Base-by-base conservation (phyloP, 2,113 vertebrate genomes). In the Cyanocitta stelleri region DNA sequence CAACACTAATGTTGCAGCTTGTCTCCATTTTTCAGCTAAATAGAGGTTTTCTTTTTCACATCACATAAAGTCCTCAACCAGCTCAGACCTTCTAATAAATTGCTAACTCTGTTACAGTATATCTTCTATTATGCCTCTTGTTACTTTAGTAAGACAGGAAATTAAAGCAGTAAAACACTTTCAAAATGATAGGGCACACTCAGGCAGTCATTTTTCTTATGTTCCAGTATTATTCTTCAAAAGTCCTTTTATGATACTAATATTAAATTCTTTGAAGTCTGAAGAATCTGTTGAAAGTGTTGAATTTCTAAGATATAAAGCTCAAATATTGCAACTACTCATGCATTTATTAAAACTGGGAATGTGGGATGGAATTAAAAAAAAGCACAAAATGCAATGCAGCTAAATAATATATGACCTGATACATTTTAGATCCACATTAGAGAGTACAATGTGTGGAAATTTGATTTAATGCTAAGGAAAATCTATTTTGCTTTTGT, bases 161-260 rank as follows among this genome's bases (percentile, higher is more conserved):
- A 98, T 98, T 98, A 98, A 98, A 98, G 97, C 97, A 97, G 98
- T 98, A 98, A 98, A 98, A 98, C 97, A 98, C 96, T 97, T 97
- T 96, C 93, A 95, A 95, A 98, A 97, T 93, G 96, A 98, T 98
- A 97, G 96, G 97, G 94, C 94, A 94, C 94, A 97, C 94, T 97
- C 94, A 92, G 85, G 88, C 97, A 97, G 97, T 97, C 95, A 97
- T 98, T 98, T 98, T 98, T 98, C 98, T 97, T 98, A 96, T 90
- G 90, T 97, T 97, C 92, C 85, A 90, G 89, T 97, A 97, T 97
- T 98, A 98, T 97, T 98, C 97, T 98, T 98, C 97, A 98, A 98
- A 98, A 98, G 95, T 94, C 90, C 95, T 98, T 98, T 98, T 98
- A 98, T 96, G 95, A 98, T 97, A 97, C 95, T 95, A 97, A 97